Evolutionary conservation across 1,140 invertebrate species (phyloP).

Genomic region (Diprion similis): DNA sequence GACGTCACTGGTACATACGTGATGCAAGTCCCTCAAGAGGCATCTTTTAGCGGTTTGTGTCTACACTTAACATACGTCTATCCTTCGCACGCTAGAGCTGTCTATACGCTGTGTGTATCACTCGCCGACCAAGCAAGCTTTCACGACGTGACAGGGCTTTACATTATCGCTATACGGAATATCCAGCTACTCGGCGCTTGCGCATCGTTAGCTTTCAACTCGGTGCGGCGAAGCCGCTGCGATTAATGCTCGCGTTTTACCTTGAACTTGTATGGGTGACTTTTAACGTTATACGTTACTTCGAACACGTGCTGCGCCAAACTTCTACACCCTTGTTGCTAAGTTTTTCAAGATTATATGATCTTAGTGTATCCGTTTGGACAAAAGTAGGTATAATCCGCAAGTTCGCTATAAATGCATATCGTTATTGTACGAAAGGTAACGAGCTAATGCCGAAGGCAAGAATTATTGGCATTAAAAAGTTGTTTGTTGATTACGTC

Average conservation of each 20-base stretch:
- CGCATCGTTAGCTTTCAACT: neutral
- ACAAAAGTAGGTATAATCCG: too few relatives aligned
- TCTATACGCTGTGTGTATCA: neutral
- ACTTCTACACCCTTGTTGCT: too few relatives aligned
- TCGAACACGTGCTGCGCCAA: too few relatives aligned
- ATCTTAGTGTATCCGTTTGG: too few relatives aligned
- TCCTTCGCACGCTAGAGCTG: too few relatives aligned
- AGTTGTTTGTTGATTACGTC: neutral
- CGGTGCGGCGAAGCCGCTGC: neutral
- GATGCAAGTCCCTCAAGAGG: conserved; percentile 15
- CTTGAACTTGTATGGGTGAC: too few relatives aligned
- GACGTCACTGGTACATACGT: conserved; percentile 28
- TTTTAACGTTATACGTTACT: too few relatives aligned
- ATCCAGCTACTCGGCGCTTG: neutral
- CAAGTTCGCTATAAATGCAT: too few relatives aligned
- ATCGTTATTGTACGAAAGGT: neutral
- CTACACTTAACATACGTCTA: neutral
- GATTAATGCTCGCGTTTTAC: neutral
- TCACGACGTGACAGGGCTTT: neutral
- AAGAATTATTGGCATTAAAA: neutral
- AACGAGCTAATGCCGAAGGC: neutral
- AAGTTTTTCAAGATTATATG: too few relatives aligned
- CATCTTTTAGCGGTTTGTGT: neutral
- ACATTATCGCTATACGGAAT: neutral
- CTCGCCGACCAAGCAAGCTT: neutral